These are phyloP conservation scores for Cetonia aurata DNA, from an alignment of 2,888 invertebrate species.

Conservation along the genomic window DNA sequence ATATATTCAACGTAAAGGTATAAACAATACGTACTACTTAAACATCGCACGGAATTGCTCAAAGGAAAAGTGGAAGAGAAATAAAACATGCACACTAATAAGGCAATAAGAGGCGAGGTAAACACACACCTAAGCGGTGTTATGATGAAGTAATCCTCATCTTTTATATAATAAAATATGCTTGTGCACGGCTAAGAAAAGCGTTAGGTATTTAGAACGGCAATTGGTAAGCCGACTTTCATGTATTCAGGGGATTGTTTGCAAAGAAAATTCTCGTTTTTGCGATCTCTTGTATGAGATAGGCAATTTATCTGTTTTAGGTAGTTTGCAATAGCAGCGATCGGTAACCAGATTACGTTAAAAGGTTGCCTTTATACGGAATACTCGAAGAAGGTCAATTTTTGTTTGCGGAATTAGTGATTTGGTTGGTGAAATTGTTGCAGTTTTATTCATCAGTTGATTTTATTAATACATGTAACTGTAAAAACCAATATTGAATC, in stretches of 20 bases:
- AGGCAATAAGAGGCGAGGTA: not conserved
- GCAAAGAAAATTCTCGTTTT: slow-evolving; percentile 11
- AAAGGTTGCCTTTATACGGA: too few relatives aligned
- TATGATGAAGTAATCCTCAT: slow-evolving; percentile 14
- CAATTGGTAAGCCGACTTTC: not conserved
- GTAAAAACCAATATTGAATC: too few relatives aligned
- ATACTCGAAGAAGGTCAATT: too few relatives aligned
- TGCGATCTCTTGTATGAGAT: not conserved
- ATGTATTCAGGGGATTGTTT: slow-evolving; percentile 12
- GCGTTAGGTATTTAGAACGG: slow-evolving; percentile 17
- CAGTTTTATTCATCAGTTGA: too few relatives aligned
- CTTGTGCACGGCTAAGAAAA: slow-evolving; percentile 3
- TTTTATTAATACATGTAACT: too few relatives aligned
- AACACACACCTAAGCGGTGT: not conserved
- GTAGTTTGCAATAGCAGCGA: too few relatives aligned
- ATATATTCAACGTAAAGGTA: too few relatives aligned
- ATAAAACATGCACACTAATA: slow-evolving; percentile 3
- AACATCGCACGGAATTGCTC: too few relatives aligned
- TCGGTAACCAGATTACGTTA: too few relatives aligned
- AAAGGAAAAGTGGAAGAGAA: not conserved
- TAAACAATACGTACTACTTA: too few relatives aligned
- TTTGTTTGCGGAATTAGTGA: too few relatives aligned
- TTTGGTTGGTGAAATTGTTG: too few relatives aligned
- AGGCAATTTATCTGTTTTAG: not conserved
- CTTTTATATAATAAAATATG: slow-evolving; percentile 25